Evolutionary conservation across 2,888 invertebrate species (phyloP).

Genomic region (Uropetala carovei): DNA sequence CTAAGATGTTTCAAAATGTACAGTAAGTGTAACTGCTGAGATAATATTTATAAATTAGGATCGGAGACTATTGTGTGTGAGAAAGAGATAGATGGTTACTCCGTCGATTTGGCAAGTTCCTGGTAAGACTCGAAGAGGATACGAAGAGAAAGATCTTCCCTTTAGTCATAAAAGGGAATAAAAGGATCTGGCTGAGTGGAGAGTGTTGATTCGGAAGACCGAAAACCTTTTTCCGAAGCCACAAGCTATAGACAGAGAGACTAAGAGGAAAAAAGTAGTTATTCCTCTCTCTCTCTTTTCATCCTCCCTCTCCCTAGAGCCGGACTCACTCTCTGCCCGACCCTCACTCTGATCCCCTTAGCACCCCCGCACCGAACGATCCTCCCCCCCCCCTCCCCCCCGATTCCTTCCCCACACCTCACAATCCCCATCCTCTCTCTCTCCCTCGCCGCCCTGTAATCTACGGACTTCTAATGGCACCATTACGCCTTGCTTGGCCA

Average conservation of each 20-base stretch:
- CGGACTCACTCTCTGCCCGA: neutral
- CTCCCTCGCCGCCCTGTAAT: slow-evolving; percentile 55
- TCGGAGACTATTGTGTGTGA: too few species aligned
- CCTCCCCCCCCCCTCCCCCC: neutral
- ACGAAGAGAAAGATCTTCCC: neutral
- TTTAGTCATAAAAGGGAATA: neutral
- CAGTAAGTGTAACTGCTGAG: too few species aligned
- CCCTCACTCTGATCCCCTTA: slow-evolving; percentile 9
- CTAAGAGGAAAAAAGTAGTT: too few species aligned
- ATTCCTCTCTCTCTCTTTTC: neutral
- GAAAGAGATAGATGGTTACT: neutral
- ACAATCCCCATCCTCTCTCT: neutral
- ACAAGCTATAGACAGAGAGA: slow-evolving; percentile 24
- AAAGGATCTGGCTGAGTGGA: neutral
- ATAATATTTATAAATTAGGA: too few species aligned
- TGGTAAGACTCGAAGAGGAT: neutral
- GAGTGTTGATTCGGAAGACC: slow-evolving; percentile 8
- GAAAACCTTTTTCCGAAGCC: slow-evolving; percentile 36
- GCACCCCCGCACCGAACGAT: slow-evolving; percentile 9
- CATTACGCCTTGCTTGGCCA: slow-evolving; percentile 48
- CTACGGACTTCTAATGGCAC: slow-evolving; percentile 63
- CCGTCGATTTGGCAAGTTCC: neutral
- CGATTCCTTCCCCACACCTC: neutral
- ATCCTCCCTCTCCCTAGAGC: neutral
- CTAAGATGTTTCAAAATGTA: too few species aligned